phyloP scores from a whole-genome alignment of 2,113 vertebrate species.

The Odobenus rosmarus region DNA sequence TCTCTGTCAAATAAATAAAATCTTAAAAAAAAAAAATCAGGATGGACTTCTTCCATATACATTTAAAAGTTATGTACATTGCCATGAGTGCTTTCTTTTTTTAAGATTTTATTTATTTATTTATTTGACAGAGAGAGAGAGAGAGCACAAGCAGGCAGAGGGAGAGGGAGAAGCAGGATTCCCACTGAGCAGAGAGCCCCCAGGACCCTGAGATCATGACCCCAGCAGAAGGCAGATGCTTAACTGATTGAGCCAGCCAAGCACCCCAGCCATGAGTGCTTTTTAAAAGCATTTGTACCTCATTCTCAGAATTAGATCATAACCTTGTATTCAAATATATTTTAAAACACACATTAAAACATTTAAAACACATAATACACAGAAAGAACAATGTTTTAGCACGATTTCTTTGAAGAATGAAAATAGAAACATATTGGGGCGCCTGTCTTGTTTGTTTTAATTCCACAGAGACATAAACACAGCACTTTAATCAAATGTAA shows the following conservation, averaged over 20 bases:
- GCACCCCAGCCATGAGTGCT: background rate
- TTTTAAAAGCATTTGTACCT: background rate
- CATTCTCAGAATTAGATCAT: conserved; percentile 17
- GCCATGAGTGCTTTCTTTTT: background rate
- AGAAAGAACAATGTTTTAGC: background rate
- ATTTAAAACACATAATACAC: background rate
- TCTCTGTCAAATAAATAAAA: no score
- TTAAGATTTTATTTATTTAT: no score
- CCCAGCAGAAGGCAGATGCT: no score
- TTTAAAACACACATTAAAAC: background rate
- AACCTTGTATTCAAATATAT: background rate
- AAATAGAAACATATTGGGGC: background rate
- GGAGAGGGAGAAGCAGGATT: no score
- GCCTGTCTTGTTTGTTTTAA: background rate
- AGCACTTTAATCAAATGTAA: conserved; percentile 49
- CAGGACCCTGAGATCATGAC: no score
- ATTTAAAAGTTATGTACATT: background rate
- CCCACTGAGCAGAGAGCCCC: no score
- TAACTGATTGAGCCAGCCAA: no score
- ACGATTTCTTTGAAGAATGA: background rate
- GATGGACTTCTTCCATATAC: background rate
- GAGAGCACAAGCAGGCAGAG: no score
- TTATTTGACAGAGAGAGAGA: no score
- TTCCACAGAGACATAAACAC: background rate
- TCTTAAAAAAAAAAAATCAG: no score